Base-by-base conservation (phyloP, 2,888 invertebrate species). In the Merodon equestris region DNA sequence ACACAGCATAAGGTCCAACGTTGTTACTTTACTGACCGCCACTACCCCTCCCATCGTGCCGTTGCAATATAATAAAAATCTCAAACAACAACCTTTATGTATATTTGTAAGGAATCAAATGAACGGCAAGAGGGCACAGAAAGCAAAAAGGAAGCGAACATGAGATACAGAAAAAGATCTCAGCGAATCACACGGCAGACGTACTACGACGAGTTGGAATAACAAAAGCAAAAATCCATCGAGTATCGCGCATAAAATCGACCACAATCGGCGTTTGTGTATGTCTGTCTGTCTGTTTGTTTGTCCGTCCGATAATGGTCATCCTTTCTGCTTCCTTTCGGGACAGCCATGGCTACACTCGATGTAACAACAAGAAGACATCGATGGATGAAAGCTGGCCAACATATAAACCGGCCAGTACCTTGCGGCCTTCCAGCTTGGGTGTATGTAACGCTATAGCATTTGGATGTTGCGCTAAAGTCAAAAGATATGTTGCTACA, bases 401-500 rank as follows among this genome's bases (percentile, higher is more conserved):
- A 27, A 27, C 27, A 27, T 7, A n/a, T n/a, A n/a, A 27, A 27
- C 27, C 3, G 7, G 27, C 27, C 27, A 27, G 27, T 27, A 27
- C 27, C 27, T 27, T 27, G 27, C 27, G 27, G 27, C 27, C 27
- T 27, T 27, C 27, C 27, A 53, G 27, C 56, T 47, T 18, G 27
- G 50, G 18, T 4, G 13, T 50, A 72, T 74, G 79, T 74, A 74
- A 27, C 27, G 27, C 27, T 27, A 27, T 27, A 27, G 27, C 27
- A 27, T 27, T 27, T 27, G 74, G 74, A 60, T 79, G 79, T 79
- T 74, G 58, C 79, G 79, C 79, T 79, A 79, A 79, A 79, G 74
- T 79, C 79, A 79, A 79, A 79, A 79, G 79, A 79, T 79, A 57
- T 79, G 79, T 79, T 74, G 64, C 79, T 79, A 79, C 79, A 79